phyloP scores from a whole-genome alignment of 2,113 vertebrate genomes.

The Archocentrus centrarchus region DNA sequence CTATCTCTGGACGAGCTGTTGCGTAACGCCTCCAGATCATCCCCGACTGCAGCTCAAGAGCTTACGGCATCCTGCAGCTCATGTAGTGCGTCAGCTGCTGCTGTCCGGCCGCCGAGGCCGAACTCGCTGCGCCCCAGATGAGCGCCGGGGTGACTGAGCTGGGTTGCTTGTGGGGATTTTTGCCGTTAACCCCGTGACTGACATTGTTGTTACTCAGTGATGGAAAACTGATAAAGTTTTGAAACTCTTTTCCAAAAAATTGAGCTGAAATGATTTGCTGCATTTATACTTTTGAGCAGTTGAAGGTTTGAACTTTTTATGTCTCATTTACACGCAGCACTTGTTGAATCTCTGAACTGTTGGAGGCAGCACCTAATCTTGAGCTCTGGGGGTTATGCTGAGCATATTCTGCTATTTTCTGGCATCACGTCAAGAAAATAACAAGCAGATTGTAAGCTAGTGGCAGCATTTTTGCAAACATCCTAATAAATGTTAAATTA shows the following conservation, averaged over 20 bases:
- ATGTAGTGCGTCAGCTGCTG: constrained; percentile 44
- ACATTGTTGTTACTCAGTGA: background rate
- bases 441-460: background rate
- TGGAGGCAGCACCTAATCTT: background rate
- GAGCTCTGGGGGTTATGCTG: background rate
- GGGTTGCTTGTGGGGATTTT: background rate
- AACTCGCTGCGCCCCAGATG: background rate
- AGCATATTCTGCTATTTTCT: background rate
- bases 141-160: background rate
- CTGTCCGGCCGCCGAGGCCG: background rate
- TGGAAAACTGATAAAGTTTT: background rate
- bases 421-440: background rate
- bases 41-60: constrained; percentile 28
- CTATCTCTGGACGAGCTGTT: constrained; percentile 65
- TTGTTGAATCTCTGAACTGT: background rate
- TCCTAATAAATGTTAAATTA: background rate
- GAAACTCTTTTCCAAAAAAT: background rate
- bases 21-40: constrained; percentile 62
- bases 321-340: background rate
- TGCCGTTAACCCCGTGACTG: background rate
- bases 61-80: constrained; percentile 47
- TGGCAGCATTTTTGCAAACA: background rate
- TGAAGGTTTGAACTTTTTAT: background rate
- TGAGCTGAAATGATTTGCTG: background rate
- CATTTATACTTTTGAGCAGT: background rate